Evolutionary conservation across 2,797 vertebrate genomes (phyloP).

Genomic region (Halcyon smyrnensis): DNA sequence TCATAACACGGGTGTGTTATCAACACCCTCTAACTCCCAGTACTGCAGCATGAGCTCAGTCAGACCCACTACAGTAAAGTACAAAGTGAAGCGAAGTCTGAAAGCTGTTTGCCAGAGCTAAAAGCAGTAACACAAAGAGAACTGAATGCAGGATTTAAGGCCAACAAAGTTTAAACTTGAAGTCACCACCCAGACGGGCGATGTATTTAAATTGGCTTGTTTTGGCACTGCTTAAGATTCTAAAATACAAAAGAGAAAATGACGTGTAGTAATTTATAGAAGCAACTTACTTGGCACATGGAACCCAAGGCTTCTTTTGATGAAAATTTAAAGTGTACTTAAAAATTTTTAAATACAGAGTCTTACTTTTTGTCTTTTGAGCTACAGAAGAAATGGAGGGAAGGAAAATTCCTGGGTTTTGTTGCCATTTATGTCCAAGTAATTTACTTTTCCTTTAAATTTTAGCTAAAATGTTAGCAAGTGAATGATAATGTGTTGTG

Average conservation of each 20-base stretch:
- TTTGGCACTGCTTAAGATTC: constrained; percentile 71
- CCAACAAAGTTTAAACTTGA: constrained; percentile 78
- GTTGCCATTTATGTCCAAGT: background rate
- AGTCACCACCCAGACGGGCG: constrained; percentile 67
- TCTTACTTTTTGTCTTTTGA: background rate
- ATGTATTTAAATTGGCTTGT: constrained; percentile 76
- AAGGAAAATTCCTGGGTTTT: background rate
- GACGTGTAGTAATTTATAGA: background rate
- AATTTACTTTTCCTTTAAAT: background rate
- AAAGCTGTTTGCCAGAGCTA: constrained; percentile 71
- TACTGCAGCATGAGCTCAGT: too few relatives aligned
- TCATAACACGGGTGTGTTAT: too few relatives aligned
- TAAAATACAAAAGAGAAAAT: constrained; percentile 60
- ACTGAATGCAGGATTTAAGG: constrained; percentile 60
- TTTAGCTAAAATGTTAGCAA: background rate
- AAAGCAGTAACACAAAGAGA: constrained; percentile 71
- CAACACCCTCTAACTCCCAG: too few relatives aligned
- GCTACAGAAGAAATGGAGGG: background rate
- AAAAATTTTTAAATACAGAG: background rate
- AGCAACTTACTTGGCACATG: background rate
- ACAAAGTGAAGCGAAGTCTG: constrained; percentile 63
- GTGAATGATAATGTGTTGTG: background rate
- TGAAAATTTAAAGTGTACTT: background rate
- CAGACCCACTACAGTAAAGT: too few relatives aligned
- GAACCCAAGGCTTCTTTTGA: background rate